phyloP scores from a whole-genome alignment of 1,140 invertebrate genomes.

The Diorhabda sublineata region DNA sequence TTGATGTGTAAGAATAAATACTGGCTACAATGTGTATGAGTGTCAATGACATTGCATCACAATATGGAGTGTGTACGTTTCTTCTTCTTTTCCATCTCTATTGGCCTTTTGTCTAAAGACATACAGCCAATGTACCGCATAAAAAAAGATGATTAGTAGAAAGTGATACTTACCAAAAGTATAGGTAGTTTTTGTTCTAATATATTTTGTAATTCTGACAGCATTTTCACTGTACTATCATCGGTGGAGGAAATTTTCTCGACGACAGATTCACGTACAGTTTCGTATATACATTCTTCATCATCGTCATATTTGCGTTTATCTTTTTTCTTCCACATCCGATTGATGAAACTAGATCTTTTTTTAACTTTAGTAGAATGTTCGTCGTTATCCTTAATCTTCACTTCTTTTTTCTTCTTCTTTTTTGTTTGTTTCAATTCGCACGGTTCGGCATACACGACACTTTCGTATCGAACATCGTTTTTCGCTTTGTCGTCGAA shows the following conservation, averaged over 20 bases:
- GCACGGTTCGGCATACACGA: constrained; percentile 7
- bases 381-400: background rate
- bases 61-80: too few relatives aligned
- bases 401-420: background rate
- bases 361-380: constrained; percentile 24
- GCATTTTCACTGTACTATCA: constrained; percentile 23
- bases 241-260: constrained; percentile 27
- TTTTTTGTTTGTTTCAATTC: background rate
- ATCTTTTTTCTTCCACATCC: constrained; percentile 30
- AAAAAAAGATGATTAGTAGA: background rate
- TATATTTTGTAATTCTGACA: constrained; percentile 31
- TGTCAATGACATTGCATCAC: too few relatives aligned
- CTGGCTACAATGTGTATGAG: too few relatives aligned
- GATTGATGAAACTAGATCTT: constrained; percentile 30
- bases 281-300: constrained; percentile 27
- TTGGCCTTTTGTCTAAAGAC: too few relatives aligned
- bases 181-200: constrained; percentile 24
- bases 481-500: background rate
- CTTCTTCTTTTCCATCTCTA: too few relatives aligned
- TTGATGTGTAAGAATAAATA: too few relatives aligned
- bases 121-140: background rate
- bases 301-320: constrained; percentile 20
- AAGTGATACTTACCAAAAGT: constrained; percentile 12
- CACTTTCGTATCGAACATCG: background rate
- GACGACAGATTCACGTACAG: constrained; percentile 13